Percentiles rank a stretch among this genome's conserved stretches.
These are phyloP conservation scores for Cryptus viduatorius DNA, from an alignment of 2,888 invertebrate genomes.

Conservation along the genomic window DNA sequence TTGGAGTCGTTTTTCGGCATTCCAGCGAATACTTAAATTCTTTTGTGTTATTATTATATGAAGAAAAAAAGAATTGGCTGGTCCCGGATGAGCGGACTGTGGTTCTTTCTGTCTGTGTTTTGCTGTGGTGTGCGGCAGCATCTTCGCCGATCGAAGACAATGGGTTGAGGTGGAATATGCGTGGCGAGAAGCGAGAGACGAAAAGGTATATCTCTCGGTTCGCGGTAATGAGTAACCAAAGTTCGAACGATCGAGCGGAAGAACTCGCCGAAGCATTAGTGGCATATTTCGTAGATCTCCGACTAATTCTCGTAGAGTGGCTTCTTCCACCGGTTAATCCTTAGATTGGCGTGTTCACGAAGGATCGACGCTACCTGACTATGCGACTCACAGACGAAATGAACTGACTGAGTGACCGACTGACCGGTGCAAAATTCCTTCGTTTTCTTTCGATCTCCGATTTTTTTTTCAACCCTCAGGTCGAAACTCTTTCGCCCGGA, in stretches of 20 bases:
- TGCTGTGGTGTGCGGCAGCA: background rate
- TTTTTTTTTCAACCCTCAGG: constrained; percentile 52
- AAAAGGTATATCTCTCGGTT: background rate
- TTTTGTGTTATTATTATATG: constrained; percentile 27
- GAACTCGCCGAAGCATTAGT: constrained; percentile 49
- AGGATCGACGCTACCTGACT: constrained; percentile 75
- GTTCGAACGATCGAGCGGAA: constrained; percentile 39
- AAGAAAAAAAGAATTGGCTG: constrained; percentile 33
- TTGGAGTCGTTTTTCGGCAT: constrained; percentile 27
- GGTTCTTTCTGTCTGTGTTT: background rate
- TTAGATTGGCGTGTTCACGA: constrained; percentile 77
- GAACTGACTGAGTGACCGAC: constrained; percentile 72
- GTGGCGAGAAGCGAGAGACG: background rate
- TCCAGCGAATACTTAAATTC: constrained; percentile 12
- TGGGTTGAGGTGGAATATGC: constrained; percentile 10
- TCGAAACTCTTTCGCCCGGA: constrained; percentile 62
- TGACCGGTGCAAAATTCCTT: constrained; percentile 57
- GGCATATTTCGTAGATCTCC: constrained; percentile 50
- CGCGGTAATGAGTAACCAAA: constrained; percentile 45
- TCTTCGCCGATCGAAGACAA: constrained; percentile 37
- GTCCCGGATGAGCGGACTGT: constrained; percentile 10
- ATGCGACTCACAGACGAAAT: constrained; percentile 50
- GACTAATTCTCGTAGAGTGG: constrained; percentile 51
- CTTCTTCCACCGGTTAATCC: constrained; percentile 74
- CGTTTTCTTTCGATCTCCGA: background rate